These are phyloP conservation scores for Choreutis nemorana DNA, from an alignment of 2,888 invertebrate genomes.

Conservation along the genomic window DNA sequence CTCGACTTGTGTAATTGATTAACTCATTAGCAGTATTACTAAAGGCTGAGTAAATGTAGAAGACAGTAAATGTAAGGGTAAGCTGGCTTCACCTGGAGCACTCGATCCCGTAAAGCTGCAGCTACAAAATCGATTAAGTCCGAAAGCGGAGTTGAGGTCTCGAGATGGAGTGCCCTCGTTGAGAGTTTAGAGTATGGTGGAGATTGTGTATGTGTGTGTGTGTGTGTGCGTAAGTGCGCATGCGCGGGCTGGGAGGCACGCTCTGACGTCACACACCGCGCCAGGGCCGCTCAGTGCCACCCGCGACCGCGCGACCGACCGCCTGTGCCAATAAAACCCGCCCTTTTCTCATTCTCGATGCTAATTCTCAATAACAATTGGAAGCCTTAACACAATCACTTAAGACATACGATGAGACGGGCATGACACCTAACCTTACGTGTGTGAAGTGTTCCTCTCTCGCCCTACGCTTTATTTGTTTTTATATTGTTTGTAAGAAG, in stretches of 20 bases:
- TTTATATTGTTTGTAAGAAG: too few species aligned
- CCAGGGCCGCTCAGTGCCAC: constrained; percentile 54
- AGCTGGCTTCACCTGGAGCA: constrained; percentile 37
- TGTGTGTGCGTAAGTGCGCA: constrained; percentile 32
- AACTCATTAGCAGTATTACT: too few species aligned
- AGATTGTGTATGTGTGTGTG: too few species aligned
- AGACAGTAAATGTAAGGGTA: not conserved
- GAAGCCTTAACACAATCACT: too few species aligned
- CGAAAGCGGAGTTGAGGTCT: constrained; percentile 61
- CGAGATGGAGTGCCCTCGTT: constrained; percentile 55
- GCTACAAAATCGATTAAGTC: constrained; percentile 63
- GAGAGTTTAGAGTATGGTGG: constrained; percentile 46
- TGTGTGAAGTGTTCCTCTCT: too few species aligned
- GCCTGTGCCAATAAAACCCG: constrained; percentile 53
- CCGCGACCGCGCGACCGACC: constrained; percentile 54
- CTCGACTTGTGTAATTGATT: too few species aligned
- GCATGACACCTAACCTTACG: too few species aligned
- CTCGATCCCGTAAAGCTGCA: constrained; percentile 46
- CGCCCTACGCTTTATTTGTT: too few species aligned
- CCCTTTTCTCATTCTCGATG: constrained; percentile 52
- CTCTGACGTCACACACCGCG: constrained; percentile 55
- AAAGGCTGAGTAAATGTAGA: too few species aligned
- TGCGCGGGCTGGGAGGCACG: constrained; percentile 48
- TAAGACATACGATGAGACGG: too few species aligned
- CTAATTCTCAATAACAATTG: constrained; percentile 37